Percentiles rank a stretch among this genome's conserved stretches.
phyloP scores from a whole-genome alignment of 1,140 invertebrate species.

The Bombyx mandarina region DNA sequence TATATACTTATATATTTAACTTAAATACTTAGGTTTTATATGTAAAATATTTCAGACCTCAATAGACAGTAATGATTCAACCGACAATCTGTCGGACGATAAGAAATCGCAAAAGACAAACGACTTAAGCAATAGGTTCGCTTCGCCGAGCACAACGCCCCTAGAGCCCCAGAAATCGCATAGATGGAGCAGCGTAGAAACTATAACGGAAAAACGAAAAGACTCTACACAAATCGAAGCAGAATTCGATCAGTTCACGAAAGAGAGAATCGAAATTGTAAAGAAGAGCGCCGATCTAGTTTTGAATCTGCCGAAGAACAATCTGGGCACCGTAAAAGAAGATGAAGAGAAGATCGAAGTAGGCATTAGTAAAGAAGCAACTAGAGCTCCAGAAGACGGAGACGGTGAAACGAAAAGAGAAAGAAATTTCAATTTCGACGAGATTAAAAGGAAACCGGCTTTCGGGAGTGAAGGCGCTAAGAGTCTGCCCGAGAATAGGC shows the following conservation, averaged over 20 bases:
- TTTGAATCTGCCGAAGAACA: slow-evolving; percentile 47
- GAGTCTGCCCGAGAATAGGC: slow-evolving; percentile 51
- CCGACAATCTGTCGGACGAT: slow-evolving; percentile 39
- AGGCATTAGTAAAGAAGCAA: neutral
- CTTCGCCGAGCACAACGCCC: slow-evolving; percentile 47
- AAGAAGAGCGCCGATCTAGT: slow-evolving; percentile 36
- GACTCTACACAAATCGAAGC: slow-evolving; percentile 40
- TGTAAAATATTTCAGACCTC: slow-evolving; percentile 41
- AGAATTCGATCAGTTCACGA: slow-evolving; percentile 61
- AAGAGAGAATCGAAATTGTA: slow-evolving; percentile 42
- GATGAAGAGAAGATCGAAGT: slow-evolving; percentile 51
- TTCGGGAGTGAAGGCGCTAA: slow-evolving; percentile 13
- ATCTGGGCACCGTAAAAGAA: slow-evolving; percentile 57
- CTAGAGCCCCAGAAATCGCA: slow-evolving; percentile 46
- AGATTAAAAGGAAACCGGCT: slow-evolving; percentile 14
- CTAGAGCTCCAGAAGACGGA: neutral
- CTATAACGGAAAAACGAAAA: slow-evolving; percentile 21
- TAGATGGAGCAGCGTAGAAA: slow-evolving; percentile 44
- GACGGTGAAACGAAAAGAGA: neutral
- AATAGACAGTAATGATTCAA: slow-evolving; percentile 44
- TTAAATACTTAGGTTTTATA: no score
- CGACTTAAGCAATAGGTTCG: slow-evolving; percentile 18
- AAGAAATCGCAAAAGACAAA: slow-evolving; percentile 18
- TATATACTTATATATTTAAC: no score
- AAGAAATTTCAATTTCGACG: slow-evolving; percentile 22